Base-by-base conservation (phyloP, 2,888 invertebrate genomes). In the Limenitis camilla region DNA sequence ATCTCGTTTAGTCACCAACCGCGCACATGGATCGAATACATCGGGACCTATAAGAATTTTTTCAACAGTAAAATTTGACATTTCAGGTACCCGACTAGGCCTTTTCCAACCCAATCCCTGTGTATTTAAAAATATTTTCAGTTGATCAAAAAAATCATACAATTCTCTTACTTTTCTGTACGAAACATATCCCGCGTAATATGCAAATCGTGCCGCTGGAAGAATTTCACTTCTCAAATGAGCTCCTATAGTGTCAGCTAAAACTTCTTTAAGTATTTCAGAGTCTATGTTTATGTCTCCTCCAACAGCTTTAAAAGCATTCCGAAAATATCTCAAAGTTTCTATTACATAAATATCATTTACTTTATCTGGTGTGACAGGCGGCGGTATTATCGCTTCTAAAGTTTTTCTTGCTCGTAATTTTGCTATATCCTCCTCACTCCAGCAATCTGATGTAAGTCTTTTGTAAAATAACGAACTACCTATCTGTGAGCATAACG, bases 151-250 rank as follows among this genome's bases (percentile, higher is more conserved):
- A 47, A 79, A 76, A 29, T 77, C 69, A 49, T 85, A 79, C 9
- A 83, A 49, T 41, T 74, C 63, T 61, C 67, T 70, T 11, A 72
- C 81, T 45, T 66, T 66, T 61, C 63, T 72, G 51, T 77, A 80
- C 0, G 81, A 73, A n/a, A 85, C 68, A 55, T 79, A 82, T 1
- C 86, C 86, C 5, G 85, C 85, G 49, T 87, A 87, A 52, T 78
- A 87, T 5, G 84, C 81, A 60, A 83, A 79, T 58, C 84, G 70
- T 32, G 73, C 69, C 2, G 76, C 66, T 8, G 85, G 86, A n/a
- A 87, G 70, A 48, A 82, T 69, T 61, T 80, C 77, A 49, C 66
- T 69, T 53, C 73, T 72, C 46, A 87, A 62, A 56, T 83, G 78
- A n/a, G 77, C 81, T 40, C 86, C 86, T 30, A 86, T 71, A 1